Base-by-base conservation (phyloP, 2,888 invertebrate genomes). In the Cephus runcator region DNA sequence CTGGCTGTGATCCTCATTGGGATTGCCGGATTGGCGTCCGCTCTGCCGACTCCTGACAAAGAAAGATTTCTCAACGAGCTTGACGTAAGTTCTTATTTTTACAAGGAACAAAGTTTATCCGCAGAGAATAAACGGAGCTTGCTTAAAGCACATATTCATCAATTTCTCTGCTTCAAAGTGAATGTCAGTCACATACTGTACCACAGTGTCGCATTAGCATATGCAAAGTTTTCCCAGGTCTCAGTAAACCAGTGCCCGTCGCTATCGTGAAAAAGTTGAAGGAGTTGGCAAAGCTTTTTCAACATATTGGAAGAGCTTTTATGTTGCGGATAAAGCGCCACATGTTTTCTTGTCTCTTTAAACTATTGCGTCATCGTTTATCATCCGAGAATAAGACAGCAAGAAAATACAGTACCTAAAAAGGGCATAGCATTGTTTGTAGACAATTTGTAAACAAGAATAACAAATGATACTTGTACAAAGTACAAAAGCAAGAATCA, bases 1-100 rank as follows among this genome's bases (percentile, higher is more conserved):
- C 23, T 88, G 74, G 79, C 83, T 76, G 81, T 89, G 73, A 82
- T 87, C 34, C 77, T 91, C 40, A 76, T 87, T 40, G 77, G 88
- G 73, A 74, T 90, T 69, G 79, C 87, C 75, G 86, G 87, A 40
- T 88, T 87, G 84, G 86, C 89, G 15, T 77, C 83, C 23, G 87
- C 87, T 6, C 86, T 90, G 79, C 91, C 91, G 11, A 83, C 86
- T 6, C 82, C 80, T 15, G 91, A 92, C 81, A 92, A 91, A 79
- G 91, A 91, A 56, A 86, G 89, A 75, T 85, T 92, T 76, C 83
- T 91, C 81, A 90, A 88, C 81, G 90, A 89, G 78, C 86, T 91
- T 36, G 90, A 90, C 80, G 92, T 92, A 82, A 91, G 91, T 90
- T 34, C 33, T 80, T 73, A 3, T 33, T 23, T 31, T 30, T 68